phyloP scores from a whole-genome alignment of 2,888 invertebrate genomes.

The Malthinus flaveolus region DNA sequence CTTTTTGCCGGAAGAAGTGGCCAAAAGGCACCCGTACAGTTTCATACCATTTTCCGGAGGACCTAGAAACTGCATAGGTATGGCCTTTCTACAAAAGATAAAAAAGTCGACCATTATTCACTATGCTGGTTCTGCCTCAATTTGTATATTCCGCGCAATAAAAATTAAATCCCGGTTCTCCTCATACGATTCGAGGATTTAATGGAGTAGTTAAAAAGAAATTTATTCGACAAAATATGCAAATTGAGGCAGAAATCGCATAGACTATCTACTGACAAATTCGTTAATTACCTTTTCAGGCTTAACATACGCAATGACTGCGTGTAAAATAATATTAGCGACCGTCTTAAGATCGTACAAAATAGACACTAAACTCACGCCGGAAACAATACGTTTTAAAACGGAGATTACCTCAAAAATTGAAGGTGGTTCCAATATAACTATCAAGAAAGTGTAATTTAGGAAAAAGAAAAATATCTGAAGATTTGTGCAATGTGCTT shows the following conservation, averaged over 20 bases:
- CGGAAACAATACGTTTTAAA: conserved; percentile 40
- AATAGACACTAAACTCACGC: conserved; percentile 31
- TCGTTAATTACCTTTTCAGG: conserved; percentile 40
- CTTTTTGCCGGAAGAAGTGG: conserved; percentile 58
- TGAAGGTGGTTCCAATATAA: conserved; percentile 40
- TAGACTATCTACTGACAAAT: too few species aligned
- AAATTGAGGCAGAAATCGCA: too few species aligned
- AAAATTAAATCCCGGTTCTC: too few species aligned
- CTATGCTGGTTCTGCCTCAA: too few species aligned
- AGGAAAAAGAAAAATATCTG: too few species aligned
- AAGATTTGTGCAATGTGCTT: too few species aligned
- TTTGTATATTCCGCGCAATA: too few species aligned
- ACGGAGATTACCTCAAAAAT: conserved; percentile 41
- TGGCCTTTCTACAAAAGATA: too few species aligned
- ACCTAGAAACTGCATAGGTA: conserved; percentile 58
- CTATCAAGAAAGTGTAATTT: conserved; percentile 26
- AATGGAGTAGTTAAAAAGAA: too few species aligned
- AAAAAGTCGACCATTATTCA: too few species aligned
- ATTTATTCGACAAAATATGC: too few species aligned
- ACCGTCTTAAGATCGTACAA: conserved; percentile 46
- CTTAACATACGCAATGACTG: conserved; percentile 51
- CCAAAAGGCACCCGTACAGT: conserved; percentile 54
- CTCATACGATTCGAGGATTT: too few species aligned
- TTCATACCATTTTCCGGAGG: conserved; percentile 58
- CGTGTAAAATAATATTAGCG: conserved; percentile 49